These are phyloP conservation scores for Stenodema calcarata DNA, from an alignment of 2,888 invertebrate species.

Conservation along the genomic window DNA sequence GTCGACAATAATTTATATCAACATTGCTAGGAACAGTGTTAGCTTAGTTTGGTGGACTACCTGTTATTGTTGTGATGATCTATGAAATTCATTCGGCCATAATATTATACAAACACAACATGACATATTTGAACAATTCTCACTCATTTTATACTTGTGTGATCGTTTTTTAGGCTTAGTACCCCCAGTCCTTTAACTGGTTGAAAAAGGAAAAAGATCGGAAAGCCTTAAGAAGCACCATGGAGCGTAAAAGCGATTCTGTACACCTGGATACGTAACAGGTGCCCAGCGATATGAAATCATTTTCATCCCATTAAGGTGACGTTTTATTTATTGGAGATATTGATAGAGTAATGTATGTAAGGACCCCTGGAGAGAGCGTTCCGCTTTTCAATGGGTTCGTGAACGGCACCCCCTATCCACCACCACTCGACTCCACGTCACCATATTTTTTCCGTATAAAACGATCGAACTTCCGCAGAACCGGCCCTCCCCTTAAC, in stretches of 20 bases:
- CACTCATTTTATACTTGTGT: too few relatives aligned
- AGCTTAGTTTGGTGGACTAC: too few relatives aligned
- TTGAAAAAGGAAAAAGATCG: not conserved
- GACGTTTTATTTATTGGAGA: not conserved
- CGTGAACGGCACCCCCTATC: not conserved
- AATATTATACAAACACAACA: too few relatives aligned
- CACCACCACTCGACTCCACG: not conserved
- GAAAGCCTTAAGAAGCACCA: not conserved
- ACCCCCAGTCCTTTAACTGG: not conserved
- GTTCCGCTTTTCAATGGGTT: not conserved
- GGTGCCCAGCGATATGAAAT: slow-evolving; percentile 1
- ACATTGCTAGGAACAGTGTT: too few relatives aligned
- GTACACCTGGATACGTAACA: slow-evolving; percentile 16
- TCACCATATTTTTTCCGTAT: not conserved
- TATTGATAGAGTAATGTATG: not conserved
- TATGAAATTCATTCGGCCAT: too few relatives aligned
- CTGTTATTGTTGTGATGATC: too few relatives aligned
- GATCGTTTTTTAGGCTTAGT: too few relatives aligned
- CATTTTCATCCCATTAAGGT: slow-evolving; percentile 3
- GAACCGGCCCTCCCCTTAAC: not conserved
- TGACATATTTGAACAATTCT: too few relatives aligned
- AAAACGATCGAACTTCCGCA: not conserved
- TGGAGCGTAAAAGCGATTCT: not conserved
- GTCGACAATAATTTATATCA: too few relatives aligned
- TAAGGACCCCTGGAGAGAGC: not conserved